Evolutionary conservation across 2,797 vertebrate species (phyloP).

Genomic region (Sylvilagus floridanus): DNA sequence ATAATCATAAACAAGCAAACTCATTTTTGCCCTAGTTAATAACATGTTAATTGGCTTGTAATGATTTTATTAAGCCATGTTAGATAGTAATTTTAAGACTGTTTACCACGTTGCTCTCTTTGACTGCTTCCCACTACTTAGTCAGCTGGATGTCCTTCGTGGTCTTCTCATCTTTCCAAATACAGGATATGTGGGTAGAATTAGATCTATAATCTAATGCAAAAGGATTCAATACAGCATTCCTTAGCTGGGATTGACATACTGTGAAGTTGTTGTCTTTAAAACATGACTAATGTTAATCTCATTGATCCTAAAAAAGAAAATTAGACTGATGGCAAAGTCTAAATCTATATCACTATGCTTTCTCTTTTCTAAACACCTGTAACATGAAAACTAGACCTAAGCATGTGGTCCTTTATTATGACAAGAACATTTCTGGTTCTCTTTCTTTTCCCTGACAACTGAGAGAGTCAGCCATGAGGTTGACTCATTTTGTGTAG

Average conservation of each 20-base stretch:
- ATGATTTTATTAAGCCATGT: slow-evolving; percentile 17
- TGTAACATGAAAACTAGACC: not conserved
- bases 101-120: not conserved
- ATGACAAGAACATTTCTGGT: not conserved
- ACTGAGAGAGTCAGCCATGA: not conserved
- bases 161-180: not conserved
- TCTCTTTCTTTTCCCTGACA: not conserved
- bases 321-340: slow-evolving; percentile 4
- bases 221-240: slow-evolving; percentile 3
- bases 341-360: not conserved
- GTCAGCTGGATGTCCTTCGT: not conserved
- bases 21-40: not conserved
- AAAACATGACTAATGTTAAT: slow-evolving; percentile 28
- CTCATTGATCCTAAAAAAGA: slow-evolving; percentile 7
- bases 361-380: slow-evolving; percentile 25
- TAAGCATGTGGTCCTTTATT: not conserved
- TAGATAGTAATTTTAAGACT: slow-evolving; percentile 25
- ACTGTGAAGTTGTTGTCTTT: slow-evolving; percentile 28
- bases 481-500: not conserved
- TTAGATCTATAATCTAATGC: not conserved
- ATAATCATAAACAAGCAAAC: slow-evolving; percentile 10
- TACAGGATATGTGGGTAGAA: not conserved
- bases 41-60: not conserved
- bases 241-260: slow-evolving; percentile 8
- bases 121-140: not conserved